Conservation (phyloP, 1,140 invertebrate species). For the Araneus ventricosus region DNA sequence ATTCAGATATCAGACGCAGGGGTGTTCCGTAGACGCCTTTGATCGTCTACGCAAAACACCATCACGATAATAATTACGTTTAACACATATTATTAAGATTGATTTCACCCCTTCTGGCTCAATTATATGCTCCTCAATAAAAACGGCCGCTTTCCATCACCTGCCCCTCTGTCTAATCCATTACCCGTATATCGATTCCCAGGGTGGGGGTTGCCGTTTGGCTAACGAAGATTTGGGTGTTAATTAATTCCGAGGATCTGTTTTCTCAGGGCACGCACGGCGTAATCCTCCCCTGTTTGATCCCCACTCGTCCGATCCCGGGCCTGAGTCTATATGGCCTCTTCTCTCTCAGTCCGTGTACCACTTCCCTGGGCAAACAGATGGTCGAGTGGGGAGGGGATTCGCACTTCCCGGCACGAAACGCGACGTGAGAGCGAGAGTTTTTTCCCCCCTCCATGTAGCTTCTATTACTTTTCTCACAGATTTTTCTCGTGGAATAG, state of each 20-base stretch:
- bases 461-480: background rate
- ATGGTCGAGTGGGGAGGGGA: slow-evolving; percentile 28
- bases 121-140: background rate
- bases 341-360: background rate
- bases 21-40: too few relatives aligned
- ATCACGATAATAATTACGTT: too few relatives aligned
- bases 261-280: background rate
- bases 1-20: too few relatives aligned
- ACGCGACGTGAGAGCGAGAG: background rate
- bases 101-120: background rate
- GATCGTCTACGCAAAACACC: too few relatives aligned
- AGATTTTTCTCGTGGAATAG: background rate
- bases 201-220: background rate
- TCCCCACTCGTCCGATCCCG: slow-evolving; percentile 14
- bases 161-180: background rate
- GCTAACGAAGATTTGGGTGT: background rate
- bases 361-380: slow-evolving; percentile 39
- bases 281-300: slow-evolving; percentile 57
- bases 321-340: slow-evolving; percentile 20
- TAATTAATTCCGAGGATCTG: slow-evolving; percentile 16
- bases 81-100: background rate
- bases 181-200: background rate
- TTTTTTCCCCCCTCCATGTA: background rate
- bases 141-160: background rate
- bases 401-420: background rate